phyloP scores from a whole-genome alignment of 2,797 vertebrate species.

The Acomys russatus region DNA sequence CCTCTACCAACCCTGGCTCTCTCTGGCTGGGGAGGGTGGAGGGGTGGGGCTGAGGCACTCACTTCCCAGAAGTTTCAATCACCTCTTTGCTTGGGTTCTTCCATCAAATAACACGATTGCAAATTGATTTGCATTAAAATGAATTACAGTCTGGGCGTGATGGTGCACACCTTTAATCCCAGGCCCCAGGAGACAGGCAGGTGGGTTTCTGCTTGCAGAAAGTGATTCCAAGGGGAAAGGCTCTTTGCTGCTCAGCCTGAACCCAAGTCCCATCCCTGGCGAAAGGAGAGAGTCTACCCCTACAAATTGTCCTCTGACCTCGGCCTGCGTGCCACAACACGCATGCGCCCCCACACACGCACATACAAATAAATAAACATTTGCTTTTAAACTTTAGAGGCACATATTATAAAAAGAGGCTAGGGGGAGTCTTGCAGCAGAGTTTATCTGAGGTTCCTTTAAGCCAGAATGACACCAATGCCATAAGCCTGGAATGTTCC shows the following conservation, averaged over 20 bases:
- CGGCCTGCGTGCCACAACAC: background rate
- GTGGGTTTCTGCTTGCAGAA: background rate
- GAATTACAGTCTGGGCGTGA: background rate
- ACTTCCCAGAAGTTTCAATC: background rate
- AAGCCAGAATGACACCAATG: background rate
- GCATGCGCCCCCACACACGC: accelerated
- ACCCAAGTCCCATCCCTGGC: too few species aligned
- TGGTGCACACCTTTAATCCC: background rate
- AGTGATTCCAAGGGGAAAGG: background rate
- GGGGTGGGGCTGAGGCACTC: background rate
- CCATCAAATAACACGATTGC: background rate
- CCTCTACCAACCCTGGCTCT: background rate
- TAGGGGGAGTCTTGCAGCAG: background rate
- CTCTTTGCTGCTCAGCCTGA: background rate
- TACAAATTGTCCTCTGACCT: background rate
- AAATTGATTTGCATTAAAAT: background rate
- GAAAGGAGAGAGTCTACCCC: background rate
- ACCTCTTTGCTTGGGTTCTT: background rate
- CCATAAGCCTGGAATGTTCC: background rate
- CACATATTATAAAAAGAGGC: background rate
- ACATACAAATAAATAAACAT: background rate
- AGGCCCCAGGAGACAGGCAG: background rate
- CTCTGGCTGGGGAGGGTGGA: too few species aligned
- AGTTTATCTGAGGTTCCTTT: background rate
- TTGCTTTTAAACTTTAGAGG: background rate